Base-by-base conservation (phyloP, 2,888 invertebrate genomes). In the Nysson spinosus region DNA sequence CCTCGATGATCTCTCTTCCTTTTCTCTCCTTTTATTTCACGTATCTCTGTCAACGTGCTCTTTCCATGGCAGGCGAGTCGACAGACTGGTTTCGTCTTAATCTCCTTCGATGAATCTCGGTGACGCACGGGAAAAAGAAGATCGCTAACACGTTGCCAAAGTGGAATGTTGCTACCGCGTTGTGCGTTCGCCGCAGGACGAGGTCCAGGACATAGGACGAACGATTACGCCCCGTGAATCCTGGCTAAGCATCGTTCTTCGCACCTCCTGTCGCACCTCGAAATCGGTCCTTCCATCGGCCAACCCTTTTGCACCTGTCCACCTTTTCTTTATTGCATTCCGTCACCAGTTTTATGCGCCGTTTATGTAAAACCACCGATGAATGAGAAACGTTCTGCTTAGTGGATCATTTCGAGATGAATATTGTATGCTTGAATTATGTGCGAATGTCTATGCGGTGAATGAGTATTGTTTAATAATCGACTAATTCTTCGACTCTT, bases 31-130 rank as follows among this genome's bases (percentile, higher is more conserved):
- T 46, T 61, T 57, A 19, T 56, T 51, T 42, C 42, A 47, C 66
- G 24, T 65, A 61, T 55, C 42, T 63, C 57, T 52, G 56, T 56
- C 49, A n/a, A n/a, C n/a, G n/a, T 57, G 56, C 34, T 46, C 32
- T 56, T 24, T 6, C 9, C 9, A 14, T 11, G 64, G 55, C 55
- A 37, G 49, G 44, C 14, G 52, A 52, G 57, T 47, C 55, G 61
- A 60, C 57, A 47, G 55, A 77, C 77, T 73, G 75, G 77, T 77
- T 77, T 64, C 62, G 68, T 77, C 77, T 77, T 72, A 77, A 77
- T 77, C 76, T 77, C 57, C 75, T 69, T 72, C 69, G 70, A 70
- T 67, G 70, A 70, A 75, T 75, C 76, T 63, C 20, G 47, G 30
- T 17, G 28, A n/a, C n/a, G 11, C 54, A 50, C 39, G 20, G 60